Base-by-base conservation (phyloP, 2,113 vertebrate genomes). In the Leptocoma aspasia region DNA sequence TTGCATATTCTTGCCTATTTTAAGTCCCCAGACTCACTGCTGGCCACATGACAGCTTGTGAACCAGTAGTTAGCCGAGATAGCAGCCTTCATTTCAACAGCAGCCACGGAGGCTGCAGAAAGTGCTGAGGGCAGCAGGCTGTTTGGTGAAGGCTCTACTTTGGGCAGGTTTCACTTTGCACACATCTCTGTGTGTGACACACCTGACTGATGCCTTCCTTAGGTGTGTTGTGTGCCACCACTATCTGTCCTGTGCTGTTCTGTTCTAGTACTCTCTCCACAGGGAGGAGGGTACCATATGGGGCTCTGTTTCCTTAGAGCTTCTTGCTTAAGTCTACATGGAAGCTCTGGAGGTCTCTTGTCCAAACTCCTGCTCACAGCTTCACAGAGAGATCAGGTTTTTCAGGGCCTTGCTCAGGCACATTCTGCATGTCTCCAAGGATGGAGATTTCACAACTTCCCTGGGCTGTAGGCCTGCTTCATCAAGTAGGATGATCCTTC, bases 401-500 rank as follows among this genome's bases (percentile, higher is more conserved):
- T 75, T 70, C 80, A 75, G 69, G 72, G 76, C 72, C 52, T 84
- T 92, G 91, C 83, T 92, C 64, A 73, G 72, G 52, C 64, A 66
- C 31, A 93, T 83, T 77, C 82, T 93, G 60, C 45, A 17, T 92
- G 35, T 86, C 76, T 95, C 71, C 71, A 73, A 77, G 71, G 60
- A 92, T 71, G 68, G 39, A 83, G 86, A 84, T 93, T 96, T 95
- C 72, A 52, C 77, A 95, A 10, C 53, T 86, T 96, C 47, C 80
- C 84, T 94, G 72, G 82, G 83, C 80, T 90, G 63, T 59, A 90
- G 80, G 33, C 82, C 86, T 93, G 94, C 92, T 96, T 88, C 94
- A 81, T 91, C 92, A 95, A 86, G 93, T 73, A 94, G 72, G 79
- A 93, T 66, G 87, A 92, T 93, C 52, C 63, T 89, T 85, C 61